These are phyloP conservation scores for Astropecten irregularis DNA, from an alignment of 53 echinoderm and acorn worm species.

Conservation along the genomic window DNA sequence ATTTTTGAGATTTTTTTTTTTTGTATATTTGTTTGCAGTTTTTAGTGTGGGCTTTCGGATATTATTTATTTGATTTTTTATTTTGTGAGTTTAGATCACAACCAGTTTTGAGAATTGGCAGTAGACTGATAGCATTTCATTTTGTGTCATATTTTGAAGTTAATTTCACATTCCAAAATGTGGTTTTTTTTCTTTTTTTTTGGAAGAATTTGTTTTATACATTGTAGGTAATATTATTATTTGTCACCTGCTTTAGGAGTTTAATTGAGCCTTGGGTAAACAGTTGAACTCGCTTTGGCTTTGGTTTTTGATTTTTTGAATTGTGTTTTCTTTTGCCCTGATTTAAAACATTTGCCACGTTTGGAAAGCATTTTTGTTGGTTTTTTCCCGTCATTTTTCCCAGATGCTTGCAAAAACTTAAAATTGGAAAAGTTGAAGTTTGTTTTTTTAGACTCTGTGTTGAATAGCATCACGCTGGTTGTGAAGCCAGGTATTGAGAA, in stretches of 20 bases:
- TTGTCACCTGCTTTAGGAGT: no score
- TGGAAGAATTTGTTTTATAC: no score
- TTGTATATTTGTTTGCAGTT: slow-evolving; percentile 28
- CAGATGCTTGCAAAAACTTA: no score
- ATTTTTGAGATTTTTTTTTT: background rate
- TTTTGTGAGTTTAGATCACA: slow-evolving; percentile 4
- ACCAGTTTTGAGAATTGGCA: slow-evolving; percentile 32
- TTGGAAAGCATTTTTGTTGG: no score
- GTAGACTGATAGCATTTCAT: slow-evolving; percentile 26
- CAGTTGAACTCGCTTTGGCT: background rate
- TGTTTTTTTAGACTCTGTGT: slow-evolving; percentile 1
- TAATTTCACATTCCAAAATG: slow-evolving; percentile 49
- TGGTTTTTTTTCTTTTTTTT: background rate
- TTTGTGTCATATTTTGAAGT: background rate
- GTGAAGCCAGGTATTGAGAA: slow-evolving; percentile 34
- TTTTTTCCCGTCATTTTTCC: no score
- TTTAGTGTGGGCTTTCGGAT: slow-evolving; percentile 8
- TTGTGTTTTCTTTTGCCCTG: background rate
- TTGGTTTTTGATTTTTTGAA: background rate
- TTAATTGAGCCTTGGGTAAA: no score
- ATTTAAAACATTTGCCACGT: background rate
- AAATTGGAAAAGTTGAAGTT: no score
- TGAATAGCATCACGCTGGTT: slow-evolving; percentile 46
- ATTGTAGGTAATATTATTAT: no score
- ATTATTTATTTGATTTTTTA: background rate